Evolutionary conservation across 2,113 vertebrate species (phyloP), one percentile per base, ranked within the genome.

Genomic region (Glaucomys volans): DNA sequence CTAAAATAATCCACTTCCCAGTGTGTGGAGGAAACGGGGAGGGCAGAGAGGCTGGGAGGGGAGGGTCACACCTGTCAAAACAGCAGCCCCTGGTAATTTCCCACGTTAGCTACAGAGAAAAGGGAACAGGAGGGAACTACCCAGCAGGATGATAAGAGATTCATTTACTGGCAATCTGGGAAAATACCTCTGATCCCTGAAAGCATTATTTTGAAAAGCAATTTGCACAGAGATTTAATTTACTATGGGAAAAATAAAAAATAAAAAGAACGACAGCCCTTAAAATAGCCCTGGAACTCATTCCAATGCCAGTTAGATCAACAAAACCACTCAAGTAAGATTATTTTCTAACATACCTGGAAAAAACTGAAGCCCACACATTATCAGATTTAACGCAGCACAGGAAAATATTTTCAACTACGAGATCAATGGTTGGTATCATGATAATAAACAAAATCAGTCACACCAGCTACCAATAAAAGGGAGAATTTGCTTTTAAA

Each of bases 191-290:
- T 59, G 35, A 83, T 95, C 75, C 69, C 80, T 74, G 91, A 94
- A 88, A 96, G 57, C 93, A 64, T 90, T 93, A 93, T 95, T 97
- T 81, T 91, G 81, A 94, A 96, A 91, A 95, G 83, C 79, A 94
- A 91, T 97, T 83, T 96, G 83, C 42, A 22, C 6, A 2, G 69
- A 28, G 4, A 83, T 81, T 96, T 94, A 79, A 96, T 95, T 93
- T 77, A 95, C 91, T 86, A 69, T 32, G 47, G 57, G 28, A 94
- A 66, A 69, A 24, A 32, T 37, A 37, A 13, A 22, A 20, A 52
- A n/a, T 24, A 50, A 40, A 37, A 4, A 26, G 42, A 66, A 87
- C 5, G 67, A 64, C 83, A 89, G 82, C 47, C 4, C 22, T 72
- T 54, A 84, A 90, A 72, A 88, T 1, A 81, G 83, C 74, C 66